Evolutionary conservation across 1,140 invertebrate species (phyloP).

Genomic region (Drosophila eugracilis): DNA sequence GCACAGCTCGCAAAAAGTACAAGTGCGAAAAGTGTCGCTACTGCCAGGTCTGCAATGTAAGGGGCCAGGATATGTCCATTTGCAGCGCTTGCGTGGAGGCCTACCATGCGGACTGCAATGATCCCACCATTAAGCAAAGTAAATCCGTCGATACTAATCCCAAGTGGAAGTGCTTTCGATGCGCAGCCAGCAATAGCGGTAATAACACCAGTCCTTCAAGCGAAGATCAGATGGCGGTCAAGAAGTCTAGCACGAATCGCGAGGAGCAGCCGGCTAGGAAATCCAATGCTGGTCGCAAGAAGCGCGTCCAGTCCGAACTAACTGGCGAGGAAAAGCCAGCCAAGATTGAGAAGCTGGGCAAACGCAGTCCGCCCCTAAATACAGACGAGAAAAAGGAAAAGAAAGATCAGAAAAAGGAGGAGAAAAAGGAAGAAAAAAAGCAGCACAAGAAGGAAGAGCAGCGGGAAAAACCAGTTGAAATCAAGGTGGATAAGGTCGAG

Average conservation of each 20-base stretch:
- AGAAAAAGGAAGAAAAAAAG: neutral
- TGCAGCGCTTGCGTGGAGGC: constrained; percentile 52
- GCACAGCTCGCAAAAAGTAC: constrained; percentile 57
- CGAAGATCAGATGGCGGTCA: neutral
- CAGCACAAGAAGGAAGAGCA: neutral
- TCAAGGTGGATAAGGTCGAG: neutral
- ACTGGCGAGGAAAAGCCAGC: constrained; percentile 6
- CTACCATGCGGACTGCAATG: constrained; percentile 67
- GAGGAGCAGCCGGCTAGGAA: constrained; percentile 21
- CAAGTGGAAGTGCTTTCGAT: constrained; percentile 69
- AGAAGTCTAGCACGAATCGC: constrained; percentile 25
- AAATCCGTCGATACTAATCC: constrained; percentile 15
- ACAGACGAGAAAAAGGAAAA: neutral
- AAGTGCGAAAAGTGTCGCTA: constrained; percentile 64
- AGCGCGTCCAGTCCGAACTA: constrained; percentile 49
- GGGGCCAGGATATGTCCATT: constrained; percentile 32
- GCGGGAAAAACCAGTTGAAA: neutral
- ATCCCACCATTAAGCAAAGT: constrained; percentile 33
- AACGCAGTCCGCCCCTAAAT: neutral
- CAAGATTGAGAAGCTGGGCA: constrained; percentile 18
- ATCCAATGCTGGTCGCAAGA: constrained; percentile 55
- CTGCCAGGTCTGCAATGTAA: constrained; percentile 37
- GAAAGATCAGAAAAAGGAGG: neutral
- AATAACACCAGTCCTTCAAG: constrained; percentile 7
- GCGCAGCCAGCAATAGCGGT: constrained; percentile 15